Evolutionary conservation across 2,797 vertebrate genomes (phyloP), one percentile per base, ranked within the genome.

Genomic region (Heterohyrax brucei): DNA sequence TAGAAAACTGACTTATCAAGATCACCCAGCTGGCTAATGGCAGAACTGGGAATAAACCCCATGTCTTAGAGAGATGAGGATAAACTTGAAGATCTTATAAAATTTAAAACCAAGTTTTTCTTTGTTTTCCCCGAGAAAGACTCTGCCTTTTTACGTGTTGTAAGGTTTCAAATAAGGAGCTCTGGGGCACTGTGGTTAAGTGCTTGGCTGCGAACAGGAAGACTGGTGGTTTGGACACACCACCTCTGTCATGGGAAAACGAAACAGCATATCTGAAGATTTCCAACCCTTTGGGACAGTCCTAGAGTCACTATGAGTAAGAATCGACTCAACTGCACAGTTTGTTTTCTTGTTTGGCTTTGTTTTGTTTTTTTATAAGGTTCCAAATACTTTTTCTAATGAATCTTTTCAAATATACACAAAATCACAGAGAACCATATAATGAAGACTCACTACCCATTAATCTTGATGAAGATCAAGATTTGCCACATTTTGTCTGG

Each of bases 371-470:
- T 56, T 64, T 64, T 24, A 5, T 48, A 77, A 82, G 10, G 5
- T 46, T 86, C 59, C 53, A 53, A 66, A 39, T 68, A 62, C 10
- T 33, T 75, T 59, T n/a, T 83, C 50, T 50, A 87, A 87, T 53
- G 24, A 62, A 56, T 75, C 92, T 91, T 91, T 79, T 66, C 61
- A 93, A 56, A 80, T 14, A 50, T 7, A 86, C 8, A 82, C 22
- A 82, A 79, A 95, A 90, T 61, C 9, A 87, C 21, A 80, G 10
- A 92, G 72, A 73, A 72, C 3, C 18, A 68, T 44, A 61, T 64
- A 72, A 87, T 48, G 28, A 18, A 89, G 77, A 30, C 89, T n/a
- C 21, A 79, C 1, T 24, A 80, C 0, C 2, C 80, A 59, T 16
- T 16, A 64, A 64, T 8, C 33, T 3, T 33, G 83, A 62, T 26